Conservation (phyloP, 2,113 vertebrate genomes). For the Hippocampus comes region DNA sequence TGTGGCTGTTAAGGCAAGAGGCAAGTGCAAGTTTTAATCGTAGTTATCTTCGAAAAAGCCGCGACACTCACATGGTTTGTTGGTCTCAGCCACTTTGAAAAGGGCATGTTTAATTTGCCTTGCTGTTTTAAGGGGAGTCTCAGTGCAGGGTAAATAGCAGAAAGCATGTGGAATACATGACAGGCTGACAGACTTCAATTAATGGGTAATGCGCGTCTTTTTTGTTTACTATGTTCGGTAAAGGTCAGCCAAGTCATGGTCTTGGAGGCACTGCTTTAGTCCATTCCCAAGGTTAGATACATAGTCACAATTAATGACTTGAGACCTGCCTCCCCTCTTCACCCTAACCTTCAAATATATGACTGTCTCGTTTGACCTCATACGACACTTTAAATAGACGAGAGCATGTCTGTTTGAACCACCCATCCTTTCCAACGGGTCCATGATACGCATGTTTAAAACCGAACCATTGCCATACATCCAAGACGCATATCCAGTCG, state of each 20-base stretch:
- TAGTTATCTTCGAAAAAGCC: slow-evolving; percentile 55
- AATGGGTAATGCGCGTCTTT: slow-evolving; percentile 84
- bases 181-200: slow-evolving; percentile 83
- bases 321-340: slow-evolving; percentile 62
- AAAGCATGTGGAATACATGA: slow-evolving; percentile 80
- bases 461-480: not conserved
- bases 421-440: slow-evolving; percentile 60
- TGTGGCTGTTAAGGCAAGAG: slow-evolving; percentile 37
- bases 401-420: slow-evolving; percentile 72
- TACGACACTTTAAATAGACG: slow-evolving; percentile 83
- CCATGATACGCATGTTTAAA: slow-evolving; percentile 13
- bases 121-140: slow-evolving; percentile 77
- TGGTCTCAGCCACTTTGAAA: slow-evolving; percentile 63
- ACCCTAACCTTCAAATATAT: slow-evolving; percentile 84
- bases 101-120: slow-evolving; percentile 76
- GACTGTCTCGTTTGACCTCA: slow-evolving; percentile 87
- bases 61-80: slow-evolving; percentile 63
- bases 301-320: slow-evolving; percentile 94
- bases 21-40: slow-evolving; percentile 65
- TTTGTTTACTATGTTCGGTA: slow-evolving; percentile 89
- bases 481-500: slow-evolving; percentile 22
- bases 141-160: slow-evolving; percentile 89
- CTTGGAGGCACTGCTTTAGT: slow-evolving; percentile 85
- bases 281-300: slow-evolving; percentile 96
- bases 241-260: slow-evolving; percentile 82